Base-by-base conservation (phyloP, 2,113 vertebrate species). In the Pelecanus crispus region DNA sequence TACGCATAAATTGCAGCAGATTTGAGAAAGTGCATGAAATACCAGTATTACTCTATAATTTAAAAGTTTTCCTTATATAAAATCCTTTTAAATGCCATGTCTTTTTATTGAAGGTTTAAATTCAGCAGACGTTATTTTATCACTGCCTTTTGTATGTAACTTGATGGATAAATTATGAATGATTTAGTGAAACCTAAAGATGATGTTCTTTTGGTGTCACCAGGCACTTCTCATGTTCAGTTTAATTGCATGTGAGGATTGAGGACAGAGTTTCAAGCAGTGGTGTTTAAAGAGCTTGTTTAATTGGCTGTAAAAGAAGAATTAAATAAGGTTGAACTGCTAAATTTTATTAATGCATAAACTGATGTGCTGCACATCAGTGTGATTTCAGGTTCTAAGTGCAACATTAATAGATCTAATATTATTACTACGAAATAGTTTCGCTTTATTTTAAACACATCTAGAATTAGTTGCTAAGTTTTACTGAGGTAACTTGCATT, bases 251-350 rank as follows among this genome's bases (percentile, higher is more conserved):
- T 67, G 34, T 87, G 86, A 96, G 95, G 95, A 90, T 86, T 70
- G 67, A 84, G 92, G 95, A 93, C 91, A 61, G 94, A 50, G 67
- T 98, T 97, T 94, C 91, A 92, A 97, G 97, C 91, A 77, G 21
- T 47, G 75, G 53, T 90, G 88, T 96, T 98, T 97, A 97, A 98
- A 97, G 96, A 97, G 96, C 92, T 86, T 97, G 98, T 97, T 98
- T 98, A 98, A 98, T 98, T 98, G 98, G 85, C 98, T 98, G 97
- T 97, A 97, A 98, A 98, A 97, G 74, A 88, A 92, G 96, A 97
- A 98, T 98, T 98, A 98, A 98, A 92, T 97, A 97, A 96, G 96
- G 88, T 97, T 97, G 97, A 98, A 95, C 97, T 97, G 97, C 96
- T 95, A 95, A 97, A 98, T 98, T 98, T 96, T 95, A 88, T 95